Percentiles rank a stretch among this genome's conserved stretches.
These are phyloP conservation scores for Nyctereutes procyonoides DNA, from an alignment of 2,113 vertebrate species.

Conservation along the genomic window DNA sequence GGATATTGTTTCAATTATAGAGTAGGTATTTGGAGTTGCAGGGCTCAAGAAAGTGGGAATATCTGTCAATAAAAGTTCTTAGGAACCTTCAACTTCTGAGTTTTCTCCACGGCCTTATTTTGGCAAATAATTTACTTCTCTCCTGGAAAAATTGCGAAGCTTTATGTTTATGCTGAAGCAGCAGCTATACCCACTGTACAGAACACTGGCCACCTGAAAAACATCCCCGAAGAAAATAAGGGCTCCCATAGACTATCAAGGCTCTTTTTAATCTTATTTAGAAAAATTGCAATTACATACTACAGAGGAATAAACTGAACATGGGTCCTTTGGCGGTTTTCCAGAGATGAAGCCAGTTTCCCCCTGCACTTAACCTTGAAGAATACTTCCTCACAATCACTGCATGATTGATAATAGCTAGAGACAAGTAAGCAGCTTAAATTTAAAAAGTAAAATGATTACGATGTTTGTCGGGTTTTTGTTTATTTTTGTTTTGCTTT, in stretches of 20 bases:
- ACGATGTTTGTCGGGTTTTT: background rate
- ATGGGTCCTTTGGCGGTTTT: background rate
- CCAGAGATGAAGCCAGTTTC: constrained; percentile 3
- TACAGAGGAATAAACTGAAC: background rate
- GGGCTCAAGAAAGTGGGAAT: background rate
- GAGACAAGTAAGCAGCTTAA: constrained; percentile 55
- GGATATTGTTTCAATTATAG: constrained; percentile 6
- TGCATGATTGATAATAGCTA: constrained; percentile 56
- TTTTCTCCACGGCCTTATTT: constrained; percentile 8
- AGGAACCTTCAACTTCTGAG: constrained; percentile 16
- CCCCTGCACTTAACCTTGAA: constrained; percentile 62
- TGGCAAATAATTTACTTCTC: constrained; percentile 53
- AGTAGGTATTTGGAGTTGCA: background rate
- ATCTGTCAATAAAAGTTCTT: background rate
- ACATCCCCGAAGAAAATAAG: constrained; percentile 25
- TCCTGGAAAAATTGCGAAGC: constrained; percentile 38
- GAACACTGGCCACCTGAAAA: constrained; percentile 65
- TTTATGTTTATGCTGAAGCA: constrained; percentile 66
- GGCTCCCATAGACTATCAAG: background rate
- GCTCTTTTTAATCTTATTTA: constrained; percentile 64
- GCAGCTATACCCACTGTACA: constrained; percentile 42
- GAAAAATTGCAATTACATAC: constrained; percentile 51
- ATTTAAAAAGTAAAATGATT: constrained; percentile 63
- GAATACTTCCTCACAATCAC: constrained; percentile 24
- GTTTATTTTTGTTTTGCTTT: background rate